Base-by-base conservation (phyloP, 1,140 invertebrate genomes). In the Trypoxylus dichotomus region DNA sequence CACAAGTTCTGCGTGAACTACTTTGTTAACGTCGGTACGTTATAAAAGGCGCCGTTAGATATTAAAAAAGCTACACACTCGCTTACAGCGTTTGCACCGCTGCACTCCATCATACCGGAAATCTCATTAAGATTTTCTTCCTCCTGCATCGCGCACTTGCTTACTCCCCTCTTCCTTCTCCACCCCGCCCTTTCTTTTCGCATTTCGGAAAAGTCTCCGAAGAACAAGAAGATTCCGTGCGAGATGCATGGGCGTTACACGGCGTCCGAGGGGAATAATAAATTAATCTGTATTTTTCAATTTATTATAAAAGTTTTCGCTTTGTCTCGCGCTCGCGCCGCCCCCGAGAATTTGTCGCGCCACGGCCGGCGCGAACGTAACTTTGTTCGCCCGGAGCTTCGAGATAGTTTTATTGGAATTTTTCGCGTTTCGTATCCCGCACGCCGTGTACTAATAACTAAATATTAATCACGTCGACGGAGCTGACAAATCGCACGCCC, bases 271-370 rank as follows among this genome's bases (percentile, higher is more conserved):
- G 60, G 60, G 60, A 68, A 27, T 68, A 68, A 68, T 68, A 68
- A 68, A 68, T 68, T 68, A 68, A 68, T 68, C 60, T 68, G 24
- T 68, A 68, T 68, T 68, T 68, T 68, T 68, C 60, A 68, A 68
- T 68, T 68, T 68, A 68, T 68, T 68, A 68, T 68, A 68, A 68
- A 54, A 68, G 24, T 68, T 68, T 68, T 68, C 24, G 7, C 60
- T 68, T 68, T 68, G 60, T 68, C 21, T 29, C 60, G 15, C 47
- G 47, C 19, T 25, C 60, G 60, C 32, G 32, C 32, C 32, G 10
- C 32, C 0, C 10, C 24, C 7, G 3, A 43, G 47, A 54, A 54
- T 54, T 54, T 54, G 47, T 54, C 47, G 47, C 19, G 47, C 47
- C 1, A 19, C 47, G 15, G 47, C 47, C 47, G 47, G 5, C 47